These are phyloP conservation scores for Pollenia labialis DNA, from an alignment of 2,888 invertebrate species.

Conservation along the genomic window DNA sequence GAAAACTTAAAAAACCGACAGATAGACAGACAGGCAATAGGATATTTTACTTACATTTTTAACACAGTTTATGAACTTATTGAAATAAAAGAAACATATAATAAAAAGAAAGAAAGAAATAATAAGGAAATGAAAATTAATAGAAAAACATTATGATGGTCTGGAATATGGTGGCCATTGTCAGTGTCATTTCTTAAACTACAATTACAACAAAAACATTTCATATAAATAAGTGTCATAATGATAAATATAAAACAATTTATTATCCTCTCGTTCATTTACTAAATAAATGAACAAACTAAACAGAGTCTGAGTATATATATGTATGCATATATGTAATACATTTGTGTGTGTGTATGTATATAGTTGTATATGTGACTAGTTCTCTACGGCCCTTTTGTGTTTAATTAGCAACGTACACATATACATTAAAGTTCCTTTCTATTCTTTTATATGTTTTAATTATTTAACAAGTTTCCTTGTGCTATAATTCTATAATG, in stretches of 20 bases:
- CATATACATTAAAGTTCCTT: constrained; percentile 21
- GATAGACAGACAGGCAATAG: background rate
- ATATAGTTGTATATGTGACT: background rate
- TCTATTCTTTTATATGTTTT: background rate
- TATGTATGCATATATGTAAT: background rate
- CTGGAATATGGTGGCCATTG: constrained; percentile 37
- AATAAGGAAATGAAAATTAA: background rate
- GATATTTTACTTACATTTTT: constrained; percentile 25
- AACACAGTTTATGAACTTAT: no score
- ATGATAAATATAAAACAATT: constrained; percentile 54
- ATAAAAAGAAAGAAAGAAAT: constrained; percentile 1
- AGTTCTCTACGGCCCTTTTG: constrained; percentile 36
- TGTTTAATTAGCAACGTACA: constrained; percentile 44
- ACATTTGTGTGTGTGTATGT: background rate
- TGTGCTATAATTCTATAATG: constrained; percentile 21
- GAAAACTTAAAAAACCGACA: constrained; percentile 39
- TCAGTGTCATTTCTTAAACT: constrained; percentile 51
- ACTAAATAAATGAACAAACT: background rate
- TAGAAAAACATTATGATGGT: background rate
- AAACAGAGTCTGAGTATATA: background rate
- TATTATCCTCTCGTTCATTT: constrained; percentile 27
- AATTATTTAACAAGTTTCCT: background rate
- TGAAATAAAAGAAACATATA: background rate
- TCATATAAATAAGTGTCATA: constrained; percentile 52
- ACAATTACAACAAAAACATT: constrained; percentile 34